Evolutionary conservation across 2,113 vertebrate species (phyloP).

Genomic region (Acrocephalus kingi): DNA sequence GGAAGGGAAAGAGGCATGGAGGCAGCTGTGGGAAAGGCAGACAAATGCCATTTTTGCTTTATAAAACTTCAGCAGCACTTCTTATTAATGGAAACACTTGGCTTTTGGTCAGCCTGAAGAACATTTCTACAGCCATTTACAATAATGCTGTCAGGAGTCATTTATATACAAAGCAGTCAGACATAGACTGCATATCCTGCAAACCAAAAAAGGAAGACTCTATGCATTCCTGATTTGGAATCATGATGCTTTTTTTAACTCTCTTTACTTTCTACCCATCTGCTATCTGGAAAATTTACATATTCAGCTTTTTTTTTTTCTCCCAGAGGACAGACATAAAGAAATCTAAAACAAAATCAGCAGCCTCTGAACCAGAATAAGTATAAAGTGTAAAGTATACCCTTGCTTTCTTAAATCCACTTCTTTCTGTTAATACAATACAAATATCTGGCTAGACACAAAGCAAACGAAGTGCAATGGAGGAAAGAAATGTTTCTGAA

Average conservation of each 20-base stretch:
- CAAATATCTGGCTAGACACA: not conserved
- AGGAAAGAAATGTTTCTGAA: not conserved
- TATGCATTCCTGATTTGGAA: not conserved
- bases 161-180: not conserved
- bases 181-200: not conserved
- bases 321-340: not conserved
- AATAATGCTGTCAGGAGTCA: not conserved
- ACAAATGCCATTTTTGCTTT: not conserved
- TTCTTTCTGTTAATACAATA: not conserved
- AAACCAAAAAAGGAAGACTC: not conserved
- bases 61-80: not conserved
- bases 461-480: not conserved
- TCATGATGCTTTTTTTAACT: not conserved
- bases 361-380: not conserved
- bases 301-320: not conserved
- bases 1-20: not conserved
- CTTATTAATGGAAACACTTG: not conserved
- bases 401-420: not conserved
- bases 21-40: not conserved
- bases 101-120: not conserved
- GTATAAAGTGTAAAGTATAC: not conserved
- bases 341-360: not conserved
- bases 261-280: not conserved
- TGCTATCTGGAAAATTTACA: not conserved
- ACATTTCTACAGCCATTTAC: not conserved